Conservation (phyloP, 2,797 vertebrate species). For the Acrossocheilus wenchowensis region DNA sequence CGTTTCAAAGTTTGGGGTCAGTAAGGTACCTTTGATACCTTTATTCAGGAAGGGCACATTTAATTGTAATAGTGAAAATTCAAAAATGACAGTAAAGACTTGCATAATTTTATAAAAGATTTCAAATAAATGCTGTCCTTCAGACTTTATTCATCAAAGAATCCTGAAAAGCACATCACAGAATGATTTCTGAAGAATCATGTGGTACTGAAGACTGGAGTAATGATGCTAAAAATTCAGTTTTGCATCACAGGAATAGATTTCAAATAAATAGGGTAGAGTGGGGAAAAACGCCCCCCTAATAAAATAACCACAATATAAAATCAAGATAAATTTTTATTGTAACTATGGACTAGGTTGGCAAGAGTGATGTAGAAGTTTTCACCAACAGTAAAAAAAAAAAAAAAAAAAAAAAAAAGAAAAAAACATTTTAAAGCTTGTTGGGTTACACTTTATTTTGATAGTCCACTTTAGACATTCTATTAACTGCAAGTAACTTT, state of each 20-base stretch:
- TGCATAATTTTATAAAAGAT: background rate
- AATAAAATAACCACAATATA: too few species aligned
- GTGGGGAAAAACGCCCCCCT: too few species aligned
- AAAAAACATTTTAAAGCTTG: too few species aligned
- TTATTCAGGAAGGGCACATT: background rate
- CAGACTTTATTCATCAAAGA: background rate
- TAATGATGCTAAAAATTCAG: background rate
- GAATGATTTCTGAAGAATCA: background rate
- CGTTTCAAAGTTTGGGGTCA: background rate
- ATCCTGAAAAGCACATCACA: background rate
- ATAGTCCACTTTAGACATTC: too few species aligned
- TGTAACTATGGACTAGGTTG: too few species aligned
- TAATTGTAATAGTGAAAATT: background rate
- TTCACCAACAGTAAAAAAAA: too few species aligned
- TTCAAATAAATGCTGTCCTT: background rate
- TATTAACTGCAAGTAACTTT: too few species aligned
- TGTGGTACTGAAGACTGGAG: background rate
- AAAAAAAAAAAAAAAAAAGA: too few species aligned
- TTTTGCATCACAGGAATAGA: background rate
- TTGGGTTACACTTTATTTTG: too few species aligned
- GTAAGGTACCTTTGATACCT: background rate
- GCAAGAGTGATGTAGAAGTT: too few species aligned
- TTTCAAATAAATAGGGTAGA: background rate
- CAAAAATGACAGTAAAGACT: background rate
- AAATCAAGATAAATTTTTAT: too few species aligned